Conservation (phyloP, 2,797 vertebrate species). For the Smutsia gigantea region DNA sequence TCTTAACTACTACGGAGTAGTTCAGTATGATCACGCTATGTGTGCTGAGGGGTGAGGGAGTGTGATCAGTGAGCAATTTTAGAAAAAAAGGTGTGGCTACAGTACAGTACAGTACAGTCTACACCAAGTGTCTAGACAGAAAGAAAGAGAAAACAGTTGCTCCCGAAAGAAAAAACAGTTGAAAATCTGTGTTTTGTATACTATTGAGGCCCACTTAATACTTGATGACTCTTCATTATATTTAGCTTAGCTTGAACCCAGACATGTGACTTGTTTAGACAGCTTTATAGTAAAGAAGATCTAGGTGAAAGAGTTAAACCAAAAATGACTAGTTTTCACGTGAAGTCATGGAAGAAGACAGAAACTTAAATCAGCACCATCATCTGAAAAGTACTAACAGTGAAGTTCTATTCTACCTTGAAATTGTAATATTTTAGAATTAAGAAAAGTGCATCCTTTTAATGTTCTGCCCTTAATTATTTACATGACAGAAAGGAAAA, state of each 20-base stretch:
- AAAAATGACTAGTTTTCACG: neutral
- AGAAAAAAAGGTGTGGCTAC: neutral
- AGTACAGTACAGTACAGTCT: no score
- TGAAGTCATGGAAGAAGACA: neutral
- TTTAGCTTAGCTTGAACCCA: neutral
- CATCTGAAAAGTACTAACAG: neutral
- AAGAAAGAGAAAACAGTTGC: neutral
- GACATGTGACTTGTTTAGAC: neutral
- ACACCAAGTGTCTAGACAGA: neutral
- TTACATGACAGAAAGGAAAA: constrained; percentile 3
- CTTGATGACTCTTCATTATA: neutral
- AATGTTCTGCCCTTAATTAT: neutral
- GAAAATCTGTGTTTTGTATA: neutral
- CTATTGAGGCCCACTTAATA: neutral
- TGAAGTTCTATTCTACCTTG: neutral
- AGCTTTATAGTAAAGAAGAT: neutral
- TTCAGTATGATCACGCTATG: rapidly evolving
- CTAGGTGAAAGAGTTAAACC: neutral
- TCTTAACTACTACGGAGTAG: neutral
- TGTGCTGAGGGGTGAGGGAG: neutral
- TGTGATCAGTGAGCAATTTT: rapidly evolving
- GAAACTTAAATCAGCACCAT: neutral
- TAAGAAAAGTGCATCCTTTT: neutral
- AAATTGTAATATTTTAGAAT: neutral
- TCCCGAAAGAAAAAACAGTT: neutral